Conservation (phyloP, 2,797 vertebrate genomes). For the Petrocephalus schoutedeni region DNA sequence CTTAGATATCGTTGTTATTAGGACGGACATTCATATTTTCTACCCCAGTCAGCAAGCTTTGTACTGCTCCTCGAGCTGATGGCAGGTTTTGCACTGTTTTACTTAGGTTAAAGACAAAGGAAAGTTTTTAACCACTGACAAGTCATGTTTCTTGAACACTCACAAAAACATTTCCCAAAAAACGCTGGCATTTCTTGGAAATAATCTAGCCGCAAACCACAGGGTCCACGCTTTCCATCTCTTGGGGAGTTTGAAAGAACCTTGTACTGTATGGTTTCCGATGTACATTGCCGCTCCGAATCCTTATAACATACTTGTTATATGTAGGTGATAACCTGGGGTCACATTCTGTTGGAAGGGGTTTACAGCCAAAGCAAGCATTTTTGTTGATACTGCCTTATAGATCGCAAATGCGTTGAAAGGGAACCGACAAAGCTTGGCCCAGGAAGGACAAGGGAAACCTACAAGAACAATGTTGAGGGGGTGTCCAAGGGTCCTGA, state of each 20-base stretch:
- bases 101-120: neutral
- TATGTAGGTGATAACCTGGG: no score
- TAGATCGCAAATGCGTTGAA: no score
- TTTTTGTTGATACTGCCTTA: no score
- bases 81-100: neutral
- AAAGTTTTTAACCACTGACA: neutral
- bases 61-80: neutral
- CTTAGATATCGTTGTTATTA: neutral
- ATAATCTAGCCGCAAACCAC: neutral
- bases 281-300: neutral
- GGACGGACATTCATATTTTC: neutral
- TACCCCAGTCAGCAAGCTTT: neutral
- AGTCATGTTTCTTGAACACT: constrained; percentile 1
- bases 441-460: no score
- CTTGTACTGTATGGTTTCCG: neutral
- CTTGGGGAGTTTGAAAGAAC: neutral
- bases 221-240: neutral
- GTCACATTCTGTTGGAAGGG: no score
- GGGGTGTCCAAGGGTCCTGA: no score
- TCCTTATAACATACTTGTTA: neutral
- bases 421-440: no score
- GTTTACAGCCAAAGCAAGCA: no score
- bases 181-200: constrained; percentile 5
- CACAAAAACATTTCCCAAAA: constrained; percentile 14
- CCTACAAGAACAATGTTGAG: no score